These are phyloP conservation scores for Cyclina sinensis DNA, from an alignment of 1,140 invertebrate genomes.

Conservation along the genomic window DNA sequence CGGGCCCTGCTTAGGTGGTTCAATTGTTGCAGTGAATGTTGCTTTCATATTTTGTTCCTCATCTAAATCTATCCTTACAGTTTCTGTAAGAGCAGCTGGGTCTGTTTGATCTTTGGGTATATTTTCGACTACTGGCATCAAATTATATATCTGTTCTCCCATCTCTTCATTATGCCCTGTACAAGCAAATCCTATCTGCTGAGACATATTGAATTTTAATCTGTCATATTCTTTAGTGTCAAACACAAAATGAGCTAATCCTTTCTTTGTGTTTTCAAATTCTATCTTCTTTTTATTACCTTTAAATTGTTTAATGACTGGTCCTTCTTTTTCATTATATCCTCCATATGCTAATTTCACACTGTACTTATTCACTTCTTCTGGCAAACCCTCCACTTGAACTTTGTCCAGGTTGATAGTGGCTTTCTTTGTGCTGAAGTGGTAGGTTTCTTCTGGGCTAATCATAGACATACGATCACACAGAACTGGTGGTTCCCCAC, in stretches of 20 bases:
- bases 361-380: constrained; percentile 76
- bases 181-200: constrained; percentile 65
- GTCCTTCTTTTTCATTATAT: constrained; percentile 75
- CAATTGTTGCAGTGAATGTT: constrained; percentile 68
- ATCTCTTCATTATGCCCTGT: constrained; percentile 68
- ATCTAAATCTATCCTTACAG: constrained; percentile 67
- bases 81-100: constrained; percentile 39
- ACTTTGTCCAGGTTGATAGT: constrained; percentile 74
- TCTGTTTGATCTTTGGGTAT: constrained; percentile 49
- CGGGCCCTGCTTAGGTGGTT: constrained; percentile 75
- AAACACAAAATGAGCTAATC: constrained; percentile 71
- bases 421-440: constrained; percentile 78
- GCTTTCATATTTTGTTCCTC: constrained; percentile 70
- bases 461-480: constrained; percentile 75
- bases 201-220: constrained; percentile 71
- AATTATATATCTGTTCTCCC: constrained; percentile 69
- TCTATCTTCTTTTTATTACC: constrained; percentile 73
- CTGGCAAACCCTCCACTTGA: constrained; percentile 76
- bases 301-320: constrained; percentile 68
- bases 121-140: constrained; percentile 72
- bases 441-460: constrained; percentile 68
- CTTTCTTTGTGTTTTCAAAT: constrained; percentile 73
- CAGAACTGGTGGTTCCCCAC: constrained; percentile 81
- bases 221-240: constrained; percentile 76
- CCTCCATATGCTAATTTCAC: constrained; percentile 74